A percentile compares a stretch with the other conserved stretches of the same genome.
Evolutionary conservation across 2,113 vertebrate genomes (phyloP).

Genomic region (Colaptes auratus): DNA sequence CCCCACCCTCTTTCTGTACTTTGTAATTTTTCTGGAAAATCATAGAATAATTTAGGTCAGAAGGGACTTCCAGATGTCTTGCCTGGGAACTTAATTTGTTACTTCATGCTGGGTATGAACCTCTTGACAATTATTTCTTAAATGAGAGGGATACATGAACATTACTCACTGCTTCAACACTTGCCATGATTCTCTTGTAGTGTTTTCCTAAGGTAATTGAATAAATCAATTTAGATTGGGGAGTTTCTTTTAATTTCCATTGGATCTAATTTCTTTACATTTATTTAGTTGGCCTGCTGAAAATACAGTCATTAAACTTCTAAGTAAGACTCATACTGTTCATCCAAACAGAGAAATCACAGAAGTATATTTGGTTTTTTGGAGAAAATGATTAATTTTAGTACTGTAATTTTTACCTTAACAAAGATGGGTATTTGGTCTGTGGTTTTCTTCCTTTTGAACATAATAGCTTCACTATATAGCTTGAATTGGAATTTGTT

Average conservation of each 20-base stretch:
- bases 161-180: neutral
- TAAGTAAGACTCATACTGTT: neutral
- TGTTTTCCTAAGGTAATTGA: neutral
- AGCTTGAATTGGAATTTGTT: neutral
- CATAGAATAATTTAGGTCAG: neutral
- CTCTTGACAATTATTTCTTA: conserved; percentile 15
- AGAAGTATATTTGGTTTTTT: neutral
- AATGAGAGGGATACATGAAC: neutral
- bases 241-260: neutral
- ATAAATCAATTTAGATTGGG: neutral
- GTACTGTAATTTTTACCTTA: neutral
- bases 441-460: neutral
- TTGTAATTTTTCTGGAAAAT: neutral
- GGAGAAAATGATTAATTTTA: neutral
- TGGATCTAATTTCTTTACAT: neutral
- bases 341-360: neutral
- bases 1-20: neutral
- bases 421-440: neutral
- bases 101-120: neutral
- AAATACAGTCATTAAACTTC: neutral
- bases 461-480: neutral
- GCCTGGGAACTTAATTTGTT: neutral
- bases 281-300: neutral
- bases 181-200: neutral
- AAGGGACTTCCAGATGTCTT: neutral